Conservation (phyloP, 1,140 invertebrate species). For the Drosophila novamexicana region DNA sequence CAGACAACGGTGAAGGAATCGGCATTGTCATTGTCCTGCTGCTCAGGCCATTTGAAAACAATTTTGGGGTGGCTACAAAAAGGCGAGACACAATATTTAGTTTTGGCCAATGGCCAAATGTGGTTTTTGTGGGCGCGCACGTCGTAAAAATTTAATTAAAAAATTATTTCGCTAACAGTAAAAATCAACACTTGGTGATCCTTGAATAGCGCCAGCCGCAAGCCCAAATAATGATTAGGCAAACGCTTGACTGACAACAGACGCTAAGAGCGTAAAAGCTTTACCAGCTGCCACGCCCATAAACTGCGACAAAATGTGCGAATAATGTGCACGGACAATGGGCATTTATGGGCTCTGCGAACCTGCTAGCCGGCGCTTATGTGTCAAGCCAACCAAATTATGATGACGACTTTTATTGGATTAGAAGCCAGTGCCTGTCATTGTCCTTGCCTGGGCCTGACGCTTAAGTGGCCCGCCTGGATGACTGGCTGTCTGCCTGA, state of each 20-base stretch:
- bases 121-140: slow-evolving; percentile 45
- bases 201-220: slow-evolving; percentile 40
- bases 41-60: slow-evolving; percentile 23
- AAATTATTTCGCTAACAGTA: slow-evolving; percentile 74
- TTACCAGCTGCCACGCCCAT: slow-evolving; percentile 60
- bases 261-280: slow-evolving; percentile 11
- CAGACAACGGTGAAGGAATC: slow-evolving; percentile 28
- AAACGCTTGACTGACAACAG: slow-evolving; percentile 52
- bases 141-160: slow-evolving; percentile 82
- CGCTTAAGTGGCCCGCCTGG: slow-evolving; percentile 1
- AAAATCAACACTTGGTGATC: slow-evolving; percentile 69
- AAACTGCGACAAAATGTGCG: slow-evolving; percentile 72
- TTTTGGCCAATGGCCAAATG: slow-evolving; percentile 33
- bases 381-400: slow-evolving; percentile 70
- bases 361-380: slow-evolving; percentile 32
- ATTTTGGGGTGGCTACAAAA: slow-evolving; percentile 34
- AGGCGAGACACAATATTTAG: slow-evolving; percentile 48
- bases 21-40: slow-evolving; percentile 26
- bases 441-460: slow-evolving; percentile 14
- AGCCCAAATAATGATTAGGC: slow-evolving; percentile 71
- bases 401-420: slow-evolving; percentile 77
- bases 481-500: slow-evolving; percentile 3
- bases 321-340: slow-evolving; percentile 72
- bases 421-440: slow-evolving; percentile 59
- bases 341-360: slow-evolving; percentile 67